phyloP scores from a whole-genome alignment of 1,140 invertebrate species.

The Sycobia sp. region DNA sequence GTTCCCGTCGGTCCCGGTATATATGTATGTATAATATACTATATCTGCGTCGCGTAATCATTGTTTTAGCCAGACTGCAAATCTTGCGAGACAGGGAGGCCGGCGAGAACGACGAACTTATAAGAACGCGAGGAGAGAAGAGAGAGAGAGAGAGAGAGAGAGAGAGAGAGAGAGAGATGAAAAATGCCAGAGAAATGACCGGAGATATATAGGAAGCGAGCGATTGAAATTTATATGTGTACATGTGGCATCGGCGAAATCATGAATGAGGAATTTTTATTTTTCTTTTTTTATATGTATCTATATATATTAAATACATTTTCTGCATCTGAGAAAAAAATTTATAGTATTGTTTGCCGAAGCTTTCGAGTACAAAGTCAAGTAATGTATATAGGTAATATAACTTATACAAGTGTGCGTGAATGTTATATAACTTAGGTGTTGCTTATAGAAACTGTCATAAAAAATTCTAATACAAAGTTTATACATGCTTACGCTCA shows the following conservation, averaged over 20 bases:
- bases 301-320: too few relatives aligned
- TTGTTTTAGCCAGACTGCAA: slow-evolving; percentile 12
- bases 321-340: too few relatives aligned
- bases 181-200: neutral
- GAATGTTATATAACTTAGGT: too few relatives aligned
- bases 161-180: neutral
- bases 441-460: too few relatives aligned
- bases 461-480: too few relatives aligned
- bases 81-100: slow-evolving; percentile 13
- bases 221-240: neutral
- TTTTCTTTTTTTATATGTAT: too few relatives aligned
- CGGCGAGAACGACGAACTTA: slow-evolving; percentile 4
- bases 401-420: too few relatives aligned
- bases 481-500: too few relatives aligned
- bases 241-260: neutral
- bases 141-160: neutral
- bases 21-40: neutral
- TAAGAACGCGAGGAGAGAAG: neutral
- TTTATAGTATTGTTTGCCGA: too few relatives aligned
- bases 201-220: neutral
- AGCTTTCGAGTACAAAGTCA: too few relatives aligned
- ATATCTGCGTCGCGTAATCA: slow-evolving; percentile 26
- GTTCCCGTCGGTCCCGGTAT: too few relatives aligned
- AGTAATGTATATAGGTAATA: too few relatives aligned
- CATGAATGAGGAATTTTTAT: slow-evolving; percentile 2